Conservation (phyloP, 2,113 vertebrate species). For the Rhodinocichla rosea region DNA sequence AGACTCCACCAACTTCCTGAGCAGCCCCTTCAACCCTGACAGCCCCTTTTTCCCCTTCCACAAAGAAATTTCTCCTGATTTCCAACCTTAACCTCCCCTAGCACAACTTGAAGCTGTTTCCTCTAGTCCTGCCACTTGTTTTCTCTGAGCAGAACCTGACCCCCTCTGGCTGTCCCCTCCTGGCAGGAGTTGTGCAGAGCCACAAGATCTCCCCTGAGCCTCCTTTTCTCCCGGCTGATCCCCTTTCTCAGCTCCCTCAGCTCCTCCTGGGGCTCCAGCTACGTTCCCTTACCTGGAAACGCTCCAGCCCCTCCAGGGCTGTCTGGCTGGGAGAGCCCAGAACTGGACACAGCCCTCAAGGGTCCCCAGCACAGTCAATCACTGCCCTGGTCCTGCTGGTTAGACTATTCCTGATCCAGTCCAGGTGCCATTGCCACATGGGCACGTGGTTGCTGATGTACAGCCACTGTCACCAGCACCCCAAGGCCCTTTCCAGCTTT, state of each 20-base stretch:
- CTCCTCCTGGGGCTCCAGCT: background rate
- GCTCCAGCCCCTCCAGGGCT: background rate
- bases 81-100: background rate
- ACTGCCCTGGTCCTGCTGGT: background rate
- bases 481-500: background rate
- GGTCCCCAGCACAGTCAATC: background rate
- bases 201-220: background rate
- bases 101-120: background rate
- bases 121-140: background rate
- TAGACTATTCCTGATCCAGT: background rate
- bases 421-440: background rate
- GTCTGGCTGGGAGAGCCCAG: background rate
- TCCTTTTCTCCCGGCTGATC: background rate
- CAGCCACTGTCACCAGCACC: background rate
- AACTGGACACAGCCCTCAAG: rapidly evolving
- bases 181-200: background rate
- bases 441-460: background rate
- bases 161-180: rapidly evolving
- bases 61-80: background rate
- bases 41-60: background rate
- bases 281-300: rapidly evolving
- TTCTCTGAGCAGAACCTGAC: background rate
- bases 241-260: background rate
- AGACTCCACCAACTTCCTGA: background rate
- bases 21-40: background rate